Conservation (phyloP, 1,140 invertebrate genomes). For the Bemisia tabaci region DNA sequence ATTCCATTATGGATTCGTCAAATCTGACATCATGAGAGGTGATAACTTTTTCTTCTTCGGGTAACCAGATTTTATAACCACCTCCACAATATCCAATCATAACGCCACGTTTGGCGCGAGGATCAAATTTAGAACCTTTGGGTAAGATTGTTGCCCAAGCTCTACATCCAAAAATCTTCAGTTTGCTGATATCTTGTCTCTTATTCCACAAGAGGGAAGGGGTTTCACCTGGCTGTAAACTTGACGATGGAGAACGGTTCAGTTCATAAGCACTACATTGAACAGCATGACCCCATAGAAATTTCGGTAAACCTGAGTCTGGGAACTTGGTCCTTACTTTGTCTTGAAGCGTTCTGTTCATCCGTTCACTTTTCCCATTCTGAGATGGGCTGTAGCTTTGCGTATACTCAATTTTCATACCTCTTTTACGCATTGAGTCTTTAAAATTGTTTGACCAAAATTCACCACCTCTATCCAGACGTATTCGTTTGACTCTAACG, state of each 20-base stretch:
- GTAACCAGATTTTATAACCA: no score
- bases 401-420: background rate
- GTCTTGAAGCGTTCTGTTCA: background rate
- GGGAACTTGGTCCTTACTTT: background rate
- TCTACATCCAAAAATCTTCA: background rate
- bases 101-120: conserved; percentile 7
- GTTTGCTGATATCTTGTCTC: background rate
- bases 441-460: background rate
- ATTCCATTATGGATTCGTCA: conserved; percentile 9
- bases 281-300: background rate
- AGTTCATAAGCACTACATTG: background rate
- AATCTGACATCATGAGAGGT: conserved; percentile 10
- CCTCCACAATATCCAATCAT: conserved; percentile 11
- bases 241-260: background rate
- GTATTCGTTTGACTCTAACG: background rate
- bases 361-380: background rate
- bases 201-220: background rate
- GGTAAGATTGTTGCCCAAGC: background rate
- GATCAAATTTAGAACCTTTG: conserved; percentile 5
- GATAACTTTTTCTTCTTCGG: no score
- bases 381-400: background rate
- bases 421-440: background rate
- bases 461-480: background rate
- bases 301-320: background rate
- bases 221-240: background rate